phyloP scores from a whole-genome alignment of 2,113 vertebrate species.

The Proterorhinus semilunaris region DNA sequence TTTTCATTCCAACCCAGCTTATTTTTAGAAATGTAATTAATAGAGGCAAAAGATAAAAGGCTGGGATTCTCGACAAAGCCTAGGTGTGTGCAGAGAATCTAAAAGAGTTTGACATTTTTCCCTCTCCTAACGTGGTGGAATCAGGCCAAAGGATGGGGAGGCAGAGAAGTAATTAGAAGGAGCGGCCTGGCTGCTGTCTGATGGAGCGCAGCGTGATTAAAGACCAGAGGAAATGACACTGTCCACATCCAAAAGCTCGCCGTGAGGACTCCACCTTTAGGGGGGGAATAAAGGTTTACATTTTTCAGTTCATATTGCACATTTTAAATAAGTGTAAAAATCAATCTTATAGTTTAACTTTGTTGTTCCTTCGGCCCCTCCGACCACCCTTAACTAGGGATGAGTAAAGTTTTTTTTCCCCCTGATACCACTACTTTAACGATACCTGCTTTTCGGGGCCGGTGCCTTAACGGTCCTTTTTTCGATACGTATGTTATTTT shows the following conservation, averaged over 20 bases:
- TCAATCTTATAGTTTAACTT: too few species aligned
- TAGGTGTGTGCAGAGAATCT: slow-evolving; percentile 11
- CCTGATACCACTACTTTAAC: too few species aligned
- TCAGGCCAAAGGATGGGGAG: neutral
- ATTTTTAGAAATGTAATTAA: neutral
- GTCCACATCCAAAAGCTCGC: neutral
- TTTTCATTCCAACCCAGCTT: neutral
- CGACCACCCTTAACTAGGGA: too few species aligned
- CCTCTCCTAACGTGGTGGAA: slow-evolving; percentile 10
- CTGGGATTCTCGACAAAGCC: slow-evolving; percentile 12
- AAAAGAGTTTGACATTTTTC: slow-evolving; percentile 12
- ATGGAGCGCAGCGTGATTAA: slow-evolving; percentile 43
- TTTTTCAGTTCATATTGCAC: too few species aligned
- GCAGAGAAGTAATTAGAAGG: slow-evolving; percentile 34
- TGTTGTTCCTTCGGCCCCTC: too few species aligned
- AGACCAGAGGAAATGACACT: slow-evolving; percentile 28
- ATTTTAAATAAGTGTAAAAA: too few species aligned
- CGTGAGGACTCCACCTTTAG: too few species aligned
- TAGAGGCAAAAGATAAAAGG: slow-evolving; percentile 26
- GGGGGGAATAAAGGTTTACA: too few species aligned
- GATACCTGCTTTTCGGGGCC: too few species aligned
- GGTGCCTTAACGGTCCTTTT: too few species aligned
- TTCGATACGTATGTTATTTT: too few species aligned
- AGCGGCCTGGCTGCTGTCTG: slow-evolving; percentile 37
- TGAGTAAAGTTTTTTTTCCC: too few species aligned